These are phyloP conservation scores for Heliconius eleuchia DNA, from an alignment of 1,140 invertebrate genomes.

Conservation along the genomic window DNA sequence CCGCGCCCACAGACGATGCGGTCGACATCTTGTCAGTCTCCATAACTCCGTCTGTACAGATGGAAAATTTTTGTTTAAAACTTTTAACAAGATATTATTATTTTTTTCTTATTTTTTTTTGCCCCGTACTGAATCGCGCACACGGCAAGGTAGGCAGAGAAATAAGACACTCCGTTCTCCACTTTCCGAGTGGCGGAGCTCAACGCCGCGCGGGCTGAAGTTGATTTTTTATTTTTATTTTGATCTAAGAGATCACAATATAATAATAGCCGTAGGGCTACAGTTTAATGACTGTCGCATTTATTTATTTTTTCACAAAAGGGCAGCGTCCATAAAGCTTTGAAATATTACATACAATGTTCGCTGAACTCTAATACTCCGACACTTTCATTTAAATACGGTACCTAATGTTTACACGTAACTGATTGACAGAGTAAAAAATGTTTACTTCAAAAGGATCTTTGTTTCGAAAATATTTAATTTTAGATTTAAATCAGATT, in stretches of 20 bases:
- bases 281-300: background rate
- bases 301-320: background rate
- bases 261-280: too few relatives aligned
- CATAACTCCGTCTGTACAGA: constrained; percentile 52
- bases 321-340: background rate
- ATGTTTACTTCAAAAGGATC: background rate
- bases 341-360: background rate
- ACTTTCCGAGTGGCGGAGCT: too few relatives aligned
- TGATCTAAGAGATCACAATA: too few relatives aligned
- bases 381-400: background rate
- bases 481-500: too few relatives aligned
- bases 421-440: background rate
- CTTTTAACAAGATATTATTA: too few relatives aligned
- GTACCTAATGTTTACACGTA: background rate
- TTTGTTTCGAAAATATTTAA: background rate
- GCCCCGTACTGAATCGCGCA: too few relatives aligned
- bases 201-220: too few relatives aligned
- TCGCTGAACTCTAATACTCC: background rate
- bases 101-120: too few relatives aligned
- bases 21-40: constrained; percentile 82
- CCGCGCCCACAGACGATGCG: constrained; percentile 78
- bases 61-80: background rate
- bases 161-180: too few relatives aligned
- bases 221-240: too few relatives aligned
- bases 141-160: too few relatives aligned